Evolutionary conservation across 2,113 vertebrate genomes (phyloP).

Genomic region (Coregonus clupeaformis): DNA sequence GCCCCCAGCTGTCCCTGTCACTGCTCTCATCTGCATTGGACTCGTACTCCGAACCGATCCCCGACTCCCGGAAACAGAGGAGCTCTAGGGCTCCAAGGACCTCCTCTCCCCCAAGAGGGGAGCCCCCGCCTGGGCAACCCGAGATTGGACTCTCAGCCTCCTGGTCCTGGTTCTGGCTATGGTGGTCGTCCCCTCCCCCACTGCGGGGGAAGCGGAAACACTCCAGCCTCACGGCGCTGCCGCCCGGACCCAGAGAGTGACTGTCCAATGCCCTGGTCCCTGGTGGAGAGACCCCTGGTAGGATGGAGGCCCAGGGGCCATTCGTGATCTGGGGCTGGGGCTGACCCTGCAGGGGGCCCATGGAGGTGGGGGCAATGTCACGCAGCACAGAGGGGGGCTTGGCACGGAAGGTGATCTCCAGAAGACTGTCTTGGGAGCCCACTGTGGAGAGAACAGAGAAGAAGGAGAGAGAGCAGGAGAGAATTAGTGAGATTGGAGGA

Average conservation of each 20-base stretch:
- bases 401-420: conserved; percentile 94
- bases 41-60: conserved; percentile 92
- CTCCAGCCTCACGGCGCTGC: conserved; percentile 84
- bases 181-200: conserved; percentile 56
- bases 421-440: conserved; percentile 94
- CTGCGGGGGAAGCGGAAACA: conserved; percentile 81
- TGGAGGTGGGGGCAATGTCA: conserved; percentile 76
- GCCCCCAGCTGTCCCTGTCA: conserved; percentile 89
- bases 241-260: conserved; percentile 80
- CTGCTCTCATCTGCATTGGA: conserved; percentile 94
- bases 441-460: conserved; percentile 65
- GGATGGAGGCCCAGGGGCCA: conserved; percentile 53
- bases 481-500: not conserved
- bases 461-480: conserved; percentile 6
- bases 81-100: conserved; percentile 89
- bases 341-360: conserved; percentile 56
- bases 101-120: conserved; percentile 62
- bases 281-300: conserved; percentile 53
- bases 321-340: conserved; percentile 65
- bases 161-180: not conserved
- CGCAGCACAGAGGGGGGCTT: conserved; percentile 75
- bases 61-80: conserved; percentile 89
- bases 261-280: conserved; percentile 25
- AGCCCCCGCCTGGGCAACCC: conserved; percentile 48
- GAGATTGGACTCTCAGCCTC: conserved; percentile 55